Evolutionary conservation across 2,113 vertebrate genomes (phyloP), one percentile per base, ranked within the genome.

Genomic region (Lethenteron camtschaticum): DNA sequence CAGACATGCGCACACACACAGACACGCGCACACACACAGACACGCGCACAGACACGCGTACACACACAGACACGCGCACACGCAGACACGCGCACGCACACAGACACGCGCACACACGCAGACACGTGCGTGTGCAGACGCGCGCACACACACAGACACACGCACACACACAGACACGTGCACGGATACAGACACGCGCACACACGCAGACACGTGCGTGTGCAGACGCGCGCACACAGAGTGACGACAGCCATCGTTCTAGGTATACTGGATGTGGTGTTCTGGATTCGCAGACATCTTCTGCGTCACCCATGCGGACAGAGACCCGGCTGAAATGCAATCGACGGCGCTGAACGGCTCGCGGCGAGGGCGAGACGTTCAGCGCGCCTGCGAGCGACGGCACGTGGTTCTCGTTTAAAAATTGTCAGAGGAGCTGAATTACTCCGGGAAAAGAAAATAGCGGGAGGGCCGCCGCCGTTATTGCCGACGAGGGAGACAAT

Each of bases 21-120:
- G 13, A 63, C 59, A 63, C 8, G 16, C 59, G 16, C 59, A 63
- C 59, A 2, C 6, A 63, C 7, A 63, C 59, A 63, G 13, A 63
- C 59, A 63, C 7, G 16, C 59, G 16, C 59, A 63, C 59, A 63
- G 13, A 63, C 59, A 63, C 59, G 16, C 59, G 16, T 7, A 63
- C 59, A 63, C 59, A 63, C 59, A 63, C 59, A 63, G 13, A 63
- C 59, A 63, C 59, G 16, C 59, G 16, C 59, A 63, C 59, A 63
- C 59, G 6, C 59, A 63, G 8, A 10, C 60, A 66, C 60, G 20
- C 9, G 20, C 10, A 66, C 60, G 20, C 9, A 66, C 9, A 66
- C 60, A 66, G 14, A 66, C 60, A 66, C 60, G 20, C 60, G 20
- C 60, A 66, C 60, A 66, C 60, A 66, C 60, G 10, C 59, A 63